phyloP scores from a whole-genome alignment of 35 echinoderm and acorn worm genomes.

The Diadema setosum region DNA sequence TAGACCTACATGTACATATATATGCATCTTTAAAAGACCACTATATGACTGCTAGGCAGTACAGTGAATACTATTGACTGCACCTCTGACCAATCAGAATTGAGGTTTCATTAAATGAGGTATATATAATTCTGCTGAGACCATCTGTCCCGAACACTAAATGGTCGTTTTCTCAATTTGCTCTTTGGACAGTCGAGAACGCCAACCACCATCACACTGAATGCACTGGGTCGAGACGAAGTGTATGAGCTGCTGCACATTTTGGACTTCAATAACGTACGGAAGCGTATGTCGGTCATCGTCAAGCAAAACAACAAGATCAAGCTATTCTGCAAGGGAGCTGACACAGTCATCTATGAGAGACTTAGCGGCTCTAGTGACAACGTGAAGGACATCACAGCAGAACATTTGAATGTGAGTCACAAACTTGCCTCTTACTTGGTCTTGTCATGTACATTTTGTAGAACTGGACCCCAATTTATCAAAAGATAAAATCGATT shows the following conservation, averaged over 20 bases:
- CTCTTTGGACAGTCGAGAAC: conserved; percentile 61
- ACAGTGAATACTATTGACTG: no score
- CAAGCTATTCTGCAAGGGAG: conserved; percentile 92
- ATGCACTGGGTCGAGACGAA: conserved; percentile 72
- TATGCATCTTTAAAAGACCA: no score
- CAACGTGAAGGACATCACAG: conserved; percentile 65
- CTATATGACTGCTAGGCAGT: no score
- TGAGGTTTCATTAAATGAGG: no score
- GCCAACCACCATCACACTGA: conserved; percentile 85
- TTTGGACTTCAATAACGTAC: conserved; percentile 97
- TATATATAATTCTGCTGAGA: no score
- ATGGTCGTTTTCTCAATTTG: no score
- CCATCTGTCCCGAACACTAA: no score
- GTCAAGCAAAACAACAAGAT: conserved; percentile 76
- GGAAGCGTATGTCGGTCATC: conserved; percentile 96
- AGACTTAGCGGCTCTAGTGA: conserved; percentile 53
- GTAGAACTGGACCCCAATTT: no score
- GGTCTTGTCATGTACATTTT: background rate
- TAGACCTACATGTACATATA: no score
- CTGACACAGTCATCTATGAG: conserved; percentile 84
- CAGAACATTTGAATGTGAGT: conserved; percentile 91
- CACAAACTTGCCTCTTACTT: background rate
- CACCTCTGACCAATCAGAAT: no score
- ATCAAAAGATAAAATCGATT: no score
- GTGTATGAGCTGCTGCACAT: conserved; percentile 90